Evolutionary conservation across 2,797 vertebrate species (phyloP), one percentile per base, ranked within the genome.

Genomic region (Pseudopleuronectes americanus): DNA sequence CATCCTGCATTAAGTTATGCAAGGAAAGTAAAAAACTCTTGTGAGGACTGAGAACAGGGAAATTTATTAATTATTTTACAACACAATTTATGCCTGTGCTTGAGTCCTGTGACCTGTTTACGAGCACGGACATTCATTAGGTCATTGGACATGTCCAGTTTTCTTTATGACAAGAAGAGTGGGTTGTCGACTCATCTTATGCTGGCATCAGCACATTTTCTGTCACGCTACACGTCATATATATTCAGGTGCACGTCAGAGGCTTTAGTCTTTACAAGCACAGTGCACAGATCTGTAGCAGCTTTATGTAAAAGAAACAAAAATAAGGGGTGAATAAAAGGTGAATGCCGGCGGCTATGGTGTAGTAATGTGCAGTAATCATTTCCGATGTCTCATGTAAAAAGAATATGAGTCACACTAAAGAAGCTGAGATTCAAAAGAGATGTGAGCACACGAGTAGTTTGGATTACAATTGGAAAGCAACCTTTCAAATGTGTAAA

Each of bases 131-230:
- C 13, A 26, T 3, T 2, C 19, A 33, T 5, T 19, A 45, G 26
- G 5, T 67, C 41, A 45, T 36, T 19, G 19, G 53, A 21, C n/a
- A 4, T 57, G 51, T 21, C 12, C 12, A 0, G 10, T 55, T 64
- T 45, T 64, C 12, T 69, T 54, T 48, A 54, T 53, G 33, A 52
- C 41, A 64, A 9, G 38, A 38, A 36, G 57, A 56, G 5, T 19
- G 28, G 33, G 21, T 26, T 23, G 38, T 47, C 16, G 8, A 24
- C 21, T 56, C 23, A 57, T 55, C 17, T 74, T n/a, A 67, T 56
- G 24, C 58, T 23, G 10, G 64, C 57, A 43, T 76, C 65, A 65
- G 73, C 68, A 72, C 31, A 71, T 83, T 84, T 82, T 72, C 55
- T 63, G 58, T 54, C 57, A 60, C 4, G 0, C 22, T 57, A 54